Evolutionary conservation across 2,797 vertebrate genomes (phyloP).

Genomic region (Falco rusticolus): DNA sequence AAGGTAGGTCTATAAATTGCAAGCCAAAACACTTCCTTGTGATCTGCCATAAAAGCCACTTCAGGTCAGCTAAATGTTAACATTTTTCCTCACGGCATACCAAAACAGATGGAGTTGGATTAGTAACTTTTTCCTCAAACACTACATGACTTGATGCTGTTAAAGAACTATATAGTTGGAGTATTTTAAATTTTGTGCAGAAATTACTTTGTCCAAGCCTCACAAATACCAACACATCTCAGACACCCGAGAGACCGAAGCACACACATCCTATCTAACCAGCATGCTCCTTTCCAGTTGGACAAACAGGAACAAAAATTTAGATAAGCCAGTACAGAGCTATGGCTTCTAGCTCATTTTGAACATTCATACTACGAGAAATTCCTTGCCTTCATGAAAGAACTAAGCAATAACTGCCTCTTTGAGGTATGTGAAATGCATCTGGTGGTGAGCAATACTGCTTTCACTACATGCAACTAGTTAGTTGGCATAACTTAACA

Average conservation of each 20-base stretch:
- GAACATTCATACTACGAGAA: neutral
- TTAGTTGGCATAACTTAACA: neutral
- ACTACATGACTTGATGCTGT: neutral
- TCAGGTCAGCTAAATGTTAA: neutral
- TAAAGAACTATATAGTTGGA: neutral
- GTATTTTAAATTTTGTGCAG: neutral
- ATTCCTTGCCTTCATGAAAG: neutral
- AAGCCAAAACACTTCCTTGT: neutral
- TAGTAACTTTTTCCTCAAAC: neutral
- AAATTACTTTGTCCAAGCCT: neutral
- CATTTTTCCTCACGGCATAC: neutral
- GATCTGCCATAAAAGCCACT: neutral
- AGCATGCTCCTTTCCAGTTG: neutral
- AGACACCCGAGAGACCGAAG: neutral
- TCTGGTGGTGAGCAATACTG: neutral
- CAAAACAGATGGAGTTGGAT: neutral
- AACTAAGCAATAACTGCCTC: neutral
- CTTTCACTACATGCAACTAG: neutral
- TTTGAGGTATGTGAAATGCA: neutral
- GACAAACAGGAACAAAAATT: neutral
- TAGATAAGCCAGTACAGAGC: neutral
- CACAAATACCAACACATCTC: neutral
- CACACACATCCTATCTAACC: neutral
- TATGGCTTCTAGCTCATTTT: neutral
- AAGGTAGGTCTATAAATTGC: slow-evolving; percentile 31